These are phyloP conservation scores for Apoda limacodes DNA, from an alignment of 2,888 invertebrate genomes.

Conservation along the genomic window DNA sequence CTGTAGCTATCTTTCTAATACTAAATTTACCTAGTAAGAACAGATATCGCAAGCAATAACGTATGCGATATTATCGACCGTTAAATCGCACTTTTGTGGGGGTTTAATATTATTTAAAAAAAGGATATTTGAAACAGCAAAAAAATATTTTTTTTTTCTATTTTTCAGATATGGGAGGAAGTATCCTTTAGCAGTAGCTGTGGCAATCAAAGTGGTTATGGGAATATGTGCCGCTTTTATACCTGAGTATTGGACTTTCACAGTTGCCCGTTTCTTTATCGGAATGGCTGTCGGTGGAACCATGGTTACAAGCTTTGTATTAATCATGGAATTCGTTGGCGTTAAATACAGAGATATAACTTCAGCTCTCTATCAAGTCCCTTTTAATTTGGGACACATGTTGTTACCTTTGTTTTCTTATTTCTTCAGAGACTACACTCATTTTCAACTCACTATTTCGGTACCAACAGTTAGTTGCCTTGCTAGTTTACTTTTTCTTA, in stretches of 20 bases:
- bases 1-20: no score
- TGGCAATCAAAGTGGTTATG: constrained; percentile 76
- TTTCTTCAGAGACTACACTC: constrained; percentile 72
- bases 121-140: no score
- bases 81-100: no score
- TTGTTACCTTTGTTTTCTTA: constrained; percentile 72
- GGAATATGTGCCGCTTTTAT: constrained; percentile 77
- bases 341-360: constrained; percentile 64
- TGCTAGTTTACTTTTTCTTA: constrained; percentile 75
- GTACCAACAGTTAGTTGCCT: constrained; percentile 61
- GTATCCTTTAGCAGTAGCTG: constrained; percentile 76
- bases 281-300: constrained; percentile 85
- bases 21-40: no score
- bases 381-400: constrained; percentile 78
- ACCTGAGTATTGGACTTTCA: constrained; percentile 72
- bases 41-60: no score
- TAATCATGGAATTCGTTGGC: constrained; percentile 77
- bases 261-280: constrained; percentile 75
- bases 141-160: no score
- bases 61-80: no score
- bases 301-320: constrained; percentile 74
- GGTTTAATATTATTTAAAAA: no score
- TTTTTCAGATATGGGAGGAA: constrained; percentile 79
- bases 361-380: constrained; percentile 75
- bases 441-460: constrained; percentile 75